phyloP scores from a whole-genome alignment of 2,797 vertebrate genomes.

The Anabacerthia variegaticeps region DNA sequence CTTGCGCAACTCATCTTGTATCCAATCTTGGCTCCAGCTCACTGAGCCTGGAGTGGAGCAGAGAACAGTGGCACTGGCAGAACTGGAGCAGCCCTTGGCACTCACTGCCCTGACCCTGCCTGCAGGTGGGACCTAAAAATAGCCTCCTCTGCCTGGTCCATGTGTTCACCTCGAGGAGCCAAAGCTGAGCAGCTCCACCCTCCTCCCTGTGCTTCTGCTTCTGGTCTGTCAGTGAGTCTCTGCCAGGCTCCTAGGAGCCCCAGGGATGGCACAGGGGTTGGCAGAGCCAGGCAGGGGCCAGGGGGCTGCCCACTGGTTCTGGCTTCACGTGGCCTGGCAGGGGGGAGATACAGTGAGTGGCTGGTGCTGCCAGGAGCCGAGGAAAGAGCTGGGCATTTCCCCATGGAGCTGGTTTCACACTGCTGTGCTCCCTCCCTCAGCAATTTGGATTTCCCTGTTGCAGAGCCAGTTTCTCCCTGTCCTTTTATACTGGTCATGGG shows the following conservation, averaged over 20 bases:
- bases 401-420: accelerated
- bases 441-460: neutral
- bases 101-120: neutral
- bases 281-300: neutral
- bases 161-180: neutral
- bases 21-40: neutral
- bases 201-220: accelerated
- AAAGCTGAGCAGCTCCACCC: neutral
- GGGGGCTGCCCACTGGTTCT: neutral
- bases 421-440: accelerated
- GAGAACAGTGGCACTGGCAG: neutral
- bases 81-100: neutral
- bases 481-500: neutral
- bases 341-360: neutral
- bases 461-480: neutral
- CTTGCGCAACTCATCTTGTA: neutral
- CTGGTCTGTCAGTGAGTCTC: neutral
- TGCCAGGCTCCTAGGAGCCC: neutral
- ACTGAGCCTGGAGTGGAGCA: neutral
- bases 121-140: neutral
- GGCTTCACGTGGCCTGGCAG: accelerated
- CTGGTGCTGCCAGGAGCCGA: neutral
- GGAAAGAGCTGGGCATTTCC: neutral
- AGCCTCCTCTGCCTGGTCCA: neutral
- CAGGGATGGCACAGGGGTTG: neutral